A percentile compares a stretch with the other conserved stretches of the same genome.
phyloP scores from a whole-genome alignment of 2,797 vertebrate species.

The Pipistrellus kuhlii region DNA sequence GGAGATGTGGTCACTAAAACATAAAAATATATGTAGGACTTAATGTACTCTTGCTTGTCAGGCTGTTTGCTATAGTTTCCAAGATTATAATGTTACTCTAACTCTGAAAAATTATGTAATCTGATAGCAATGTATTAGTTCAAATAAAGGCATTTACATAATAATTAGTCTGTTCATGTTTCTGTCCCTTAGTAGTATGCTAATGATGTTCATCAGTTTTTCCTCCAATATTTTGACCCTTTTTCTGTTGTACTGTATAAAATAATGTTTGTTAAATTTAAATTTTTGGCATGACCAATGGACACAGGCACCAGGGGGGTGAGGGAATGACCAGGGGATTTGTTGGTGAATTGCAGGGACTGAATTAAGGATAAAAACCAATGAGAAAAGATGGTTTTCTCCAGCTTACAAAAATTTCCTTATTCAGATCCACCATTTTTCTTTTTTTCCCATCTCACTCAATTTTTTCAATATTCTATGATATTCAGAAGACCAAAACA shows the following conservation, averaged over 20 bases:
- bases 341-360: neutral
- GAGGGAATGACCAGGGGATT: neutral
- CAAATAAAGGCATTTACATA: conserved; percentile 89
- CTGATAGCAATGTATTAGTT: conserved; percentile 86
- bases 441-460: neutral
- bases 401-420: neutral
- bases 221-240: neutral
- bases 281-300: neutral
- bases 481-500: conserved; percentile 12
- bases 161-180: conserved; percentile 54
- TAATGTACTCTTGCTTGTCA: conserved; percentile 88
- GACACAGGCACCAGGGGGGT: too few relatives aligned
- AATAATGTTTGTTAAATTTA: neutral
- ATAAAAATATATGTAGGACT: conserved; percentile 83
- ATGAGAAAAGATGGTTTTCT: neutral
- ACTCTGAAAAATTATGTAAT: conserved; percentile 88
- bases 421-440: neutral
- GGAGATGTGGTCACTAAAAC: conserved; percentile 85
- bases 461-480: neutral
- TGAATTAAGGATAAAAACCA: conserved; percentile 4
- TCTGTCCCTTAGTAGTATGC: conserved; percentile 8
- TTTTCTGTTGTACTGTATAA: conserved; percentile 24
- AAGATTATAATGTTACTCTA: conserved; percentile 86
- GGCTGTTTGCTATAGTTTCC: conserved; percentile 87
- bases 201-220: neutral